Evolutionary conservation across 2,113 vertebrate genomes (phyloP).

Genomic region (Labeo catla): DNA sequence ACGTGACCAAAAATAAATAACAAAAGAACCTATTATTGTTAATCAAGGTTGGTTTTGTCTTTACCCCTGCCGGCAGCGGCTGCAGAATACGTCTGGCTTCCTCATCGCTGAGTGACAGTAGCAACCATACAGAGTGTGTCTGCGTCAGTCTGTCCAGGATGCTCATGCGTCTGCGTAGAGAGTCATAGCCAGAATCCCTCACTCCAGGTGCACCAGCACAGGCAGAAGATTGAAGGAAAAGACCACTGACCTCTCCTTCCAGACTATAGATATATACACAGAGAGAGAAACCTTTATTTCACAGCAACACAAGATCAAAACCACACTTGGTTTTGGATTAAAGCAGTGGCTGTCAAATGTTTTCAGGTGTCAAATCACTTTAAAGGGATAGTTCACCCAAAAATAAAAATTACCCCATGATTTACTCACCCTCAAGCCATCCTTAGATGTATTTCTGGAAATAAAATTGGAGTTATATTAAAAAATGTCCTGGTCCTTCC

Average conservation of each 20-base stretch:
- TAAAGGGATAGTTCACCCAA: too few relatives aligned
- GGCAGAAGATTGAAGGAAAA: conserved; percentile 73
- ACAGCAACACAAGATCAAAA: conserved; percentile 69
- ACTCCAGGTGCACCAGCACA: conserved; percentile 71
- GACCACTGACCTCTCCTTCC: conserved; percentile 80
- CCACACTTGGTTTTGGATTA: neutral
- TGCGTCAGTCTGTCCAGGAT: conserved; percentile 88
- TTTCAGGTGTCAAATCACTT: neutral
- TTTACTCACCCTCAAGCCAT: too few relatives aligned
- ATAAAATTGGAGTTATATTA: too few relatives aligned
- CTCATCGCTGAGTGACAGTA: conserved; percentile 83
- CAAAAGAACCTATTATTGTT: neutral
- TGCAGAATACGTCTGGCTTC: conserved; percentile 80
- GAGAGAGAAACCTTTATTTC: conserved; percentile 59
- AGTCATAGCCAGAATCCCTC: conserved; percentile 92
- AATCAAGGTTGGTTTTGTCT: conserved; percentile 32
- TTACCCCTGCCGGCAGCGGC: conserved; percentile 85
- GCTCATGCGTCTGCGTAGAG: conserved; percentile 84
- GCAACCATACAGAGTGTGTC: conserved; percentile 91
- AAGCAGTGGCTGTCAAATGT: neutral
- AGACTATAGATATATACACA: conserved; percentile 71
- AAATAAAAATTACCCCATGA: too few relatives aligned
- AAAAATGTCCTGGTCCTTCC: too few relatives aligned
- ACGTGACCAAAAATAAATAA: neutral
- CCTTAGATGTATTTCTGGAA: too few relatives aligned